phyloP scores from a whole-genome alignment of 2,888 invertebrate species.

The Mesorhabditis sp. region DNA sequence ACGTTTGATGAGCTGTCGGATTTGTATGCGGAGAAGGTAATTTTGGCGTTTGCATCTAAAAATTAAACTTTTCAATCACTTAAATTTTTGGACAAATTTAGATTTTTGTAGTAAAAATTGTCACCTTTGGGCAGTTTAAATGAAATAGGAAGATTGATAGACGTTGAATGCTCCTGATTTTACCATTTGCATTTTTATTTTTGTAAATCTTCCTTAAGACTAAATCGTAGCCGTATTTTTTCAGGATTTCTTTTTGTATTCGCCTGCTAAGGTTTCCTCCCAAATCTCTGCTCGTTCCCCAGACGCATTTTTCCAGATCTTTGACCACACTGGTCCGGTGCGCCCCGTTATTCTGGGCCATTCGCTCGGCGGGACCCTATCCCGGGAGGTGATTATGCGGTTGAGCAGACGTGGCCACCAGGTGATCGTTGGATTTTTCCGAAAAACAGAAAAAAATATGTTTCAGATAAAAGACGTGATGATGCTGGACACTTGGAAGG shows the following conservation, averaged over 20 bases:
- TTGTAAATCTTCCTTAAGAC: not conserved
- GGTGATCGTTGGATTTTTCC: slow-evolving; percentile 11
- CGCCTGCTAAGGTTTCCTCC: too few relatives aligned
- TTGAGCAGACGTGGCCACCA: slow-evolving; percentile 28
- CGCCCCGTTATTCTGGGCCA: slow-evolving; percentile 46
- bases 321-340: slow-evolving; percentile 26
- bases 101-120: not conserved
- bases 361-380: slow-evolving; percentile 50
- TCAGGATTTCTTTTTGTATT: not conserved
- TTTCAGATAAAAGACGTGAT: slow-evolving; percentile 15
- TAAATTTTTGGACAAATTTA: slow-evolving; percentile 1
- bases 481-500: slow-evolving; percentile 13
- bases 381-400: slow-evolving; percentile 38
- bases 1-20: slow-evolving; percentile 39
- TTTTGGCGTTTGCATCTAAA: not conserved
- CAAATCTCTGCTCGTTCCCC: not conserved
- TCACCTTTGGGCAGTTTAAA: too few relatives aligned
- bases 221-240: not conserved
- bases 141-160: too few relatives aligned
- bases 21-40: slow-evolving; percentile 43
- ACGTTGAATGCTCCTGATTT: too few relatives aligned
- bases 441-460: not conserved
- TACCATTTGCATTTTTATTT: too few relatives aligned
- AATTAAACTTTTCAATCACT: not conserved
- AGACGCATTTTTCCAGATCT: slow-evolving; percentile 22